These are phyloP conservation scores for Laothoe populi DNA, from an alignment of 2,888 invertebrate genomes.

Conservation along the genomic window DNA sequence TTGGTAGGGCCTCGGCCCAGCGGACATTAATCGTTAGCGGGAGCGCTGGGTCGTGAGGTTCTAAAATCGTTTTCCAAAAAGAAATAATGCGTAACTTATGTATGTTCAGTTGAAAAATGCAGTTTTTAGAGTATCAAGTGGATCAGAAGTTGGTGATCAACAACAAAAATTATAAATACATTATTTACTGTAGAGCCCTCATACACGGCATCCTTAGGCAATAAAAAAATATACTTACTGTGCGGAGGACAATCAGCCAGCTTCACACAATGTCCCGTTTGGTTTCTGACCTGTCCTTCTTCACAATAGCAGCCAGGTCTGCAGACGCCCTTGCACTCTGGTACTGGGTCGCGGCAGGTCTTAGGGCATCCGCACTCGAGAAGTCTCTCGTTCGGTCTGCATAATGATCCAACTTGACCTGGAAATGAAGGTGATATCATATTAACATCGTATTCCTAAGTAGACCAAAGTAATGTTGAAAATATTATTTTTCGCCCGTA, in stretches of 20 bases:
- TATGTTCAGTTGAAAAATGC: no score
- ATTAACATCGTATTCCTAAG: no score
- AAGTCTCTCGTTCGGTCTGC: slow-evolving; percentile 60
- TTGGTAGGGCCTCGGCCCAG: no score
- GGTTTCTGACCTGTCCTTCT: slow-evolving; percentile 57
- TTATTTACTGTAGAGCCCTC: neutral
- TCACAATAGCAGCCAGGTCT: slow-evolving; percentile 65
- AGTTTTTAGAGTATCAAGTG: no score
- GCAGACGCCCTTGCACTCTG: slow-evolving; percentile 60
- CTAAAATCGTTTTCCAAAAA: no score
- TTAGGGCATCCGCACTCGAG: slow-evolving; percentile 64
- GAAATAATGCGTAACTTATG: no score
- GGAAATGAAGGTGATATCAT: slow-evolving; percentile 34
- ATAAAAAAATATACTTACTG: slow-evolving; percentile 44
- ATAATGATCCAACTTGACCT: slow-evolving; percentile 62
- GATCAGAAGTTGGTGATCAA: no score
- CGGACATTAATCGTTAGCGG: no score
- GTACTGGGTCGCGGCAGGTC: slow-evolving; percentile 61
- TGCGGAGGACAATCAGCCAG: slow-evolving; percentile 59
- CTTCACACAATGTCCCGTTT: slow-evolving; percentile 57
- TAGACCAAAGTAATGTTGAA: no score
- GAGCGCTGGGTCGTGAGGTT: no score
- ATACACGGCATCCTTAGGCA: neutral
- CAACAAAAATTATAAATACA: no score
- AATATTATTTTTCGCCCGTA: no score